Conservation (phyloP, 1,140 invertebrate species). For the Caerostris extrusa region DNA sequence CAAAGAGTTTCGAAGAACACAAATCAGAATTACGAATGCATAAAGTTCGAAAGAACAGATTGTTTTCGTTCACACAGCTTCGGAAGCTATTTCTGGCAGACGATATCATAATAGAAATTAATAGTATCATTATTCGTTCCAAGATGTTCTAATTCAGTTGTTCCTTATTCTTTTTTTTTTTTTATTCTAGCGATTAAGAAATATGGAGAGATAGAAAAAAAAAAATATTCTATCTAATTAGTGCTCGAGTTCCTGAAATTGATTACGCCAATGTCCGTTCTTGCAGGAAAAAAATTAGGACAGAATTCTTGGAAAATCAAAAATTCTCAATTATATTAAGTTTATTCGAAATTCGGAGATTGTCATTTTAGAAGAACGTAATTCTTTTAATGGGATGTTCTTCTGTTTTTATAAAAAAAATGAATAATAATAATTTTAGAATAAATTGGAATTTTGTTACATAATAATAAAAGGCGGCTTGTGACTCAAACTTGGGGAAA, state of each 20-base stretch:
- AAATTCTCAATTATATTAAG: background rate
- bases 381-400: too few relatives aligned
- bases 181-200: background rate
- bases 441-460: too few relatives aligned
- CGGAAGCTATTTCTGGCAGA: conserved; percentile 41
- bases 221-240: background rate
- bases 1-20: background rate
- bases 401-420: too few relatives aligned
- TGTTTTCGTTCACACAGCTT: conserved; percentile 5
- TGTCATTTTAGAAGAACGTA: too few relatives aligned
- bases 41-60: conserved; percentile 19
- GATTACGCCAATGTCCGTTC: background rate
- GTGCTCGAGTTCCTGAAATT: background rate
- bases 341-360: background rate
- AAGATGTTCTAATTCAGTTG: background rate
- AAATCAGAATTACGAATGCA: conserved; percentile 22
- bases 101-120: conserved; percentile 23
- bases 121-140: background rate
- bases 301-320: background rate
- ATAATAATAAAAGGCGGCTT: too few relatives aligned
- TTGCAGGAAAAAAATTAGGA: background rate
- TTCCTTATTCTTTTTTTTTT: background rate
- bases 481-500: too few relatives aligned
- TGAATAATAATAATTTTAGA: too few relatives aligned
- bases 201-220: background rate